Base-by-base conservation (phyloP, 2,113 vertebrate genomes). In the Pelusios castaneus region DNA sequence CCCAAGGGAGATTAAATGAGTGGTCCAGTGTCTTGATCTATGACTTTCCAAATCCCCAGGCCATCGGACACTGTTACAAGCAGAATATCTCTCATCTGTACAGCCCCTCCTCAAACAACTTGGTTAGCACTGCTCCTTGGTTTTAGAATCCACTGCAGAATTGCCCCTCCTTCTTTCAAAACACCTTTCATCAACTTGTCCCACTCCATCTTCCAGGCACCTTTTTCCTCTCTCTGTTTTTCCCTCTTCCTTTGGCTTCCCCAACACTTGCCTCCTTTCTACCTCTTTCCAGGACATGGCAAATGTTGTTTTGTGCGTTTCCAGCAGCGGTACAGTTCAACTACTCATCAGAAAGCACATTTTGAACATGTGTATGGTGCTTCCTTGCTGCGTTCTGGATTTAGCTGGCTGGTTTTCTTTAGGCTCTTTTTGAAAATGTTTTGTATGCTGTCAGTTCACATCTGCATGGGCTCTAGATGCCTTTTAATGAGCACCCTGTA, bases 1-100 rank as follows among this genome's bases (percentile, higher is more conserved):
- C 89, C 52, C 1, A 0, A 6, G 75, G 91, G 47, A 92, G 92
- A 38, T 34, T 17, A 73, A 63, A 1, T 0, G 86, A 2, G 2
- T 16, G 10, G 21, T 84, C 87, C 2, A 0, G 13, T 45, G 58
- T 55, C 89, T 82, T 87, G 93, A 92, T 96, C 95, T 91, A 67
- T 9, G 85, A 82, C 83, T 63, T 82, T 54, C 88, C 43, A 1
- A 1, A 0, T 0, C 55, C 41, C 85, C 2, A 2, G 87, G 75
- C 0, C 92, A 82, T 93, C 86, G 29, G 43, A 52, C 80, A n/a
- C 24, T 49, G 60, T 94, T 92, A 84, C 83, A 27, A 81, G 89
- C 76, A 41, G 25, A 76, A 12, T 76, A 22, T 54, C 8, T 31
- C 54, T n/a, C 88, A 86, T 25, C 88, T 83, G 63, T 0, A 8